Base-by-base conservation (phyloP, 2,113 vertebrate species). In the Syngnathus floridae region DNA sequence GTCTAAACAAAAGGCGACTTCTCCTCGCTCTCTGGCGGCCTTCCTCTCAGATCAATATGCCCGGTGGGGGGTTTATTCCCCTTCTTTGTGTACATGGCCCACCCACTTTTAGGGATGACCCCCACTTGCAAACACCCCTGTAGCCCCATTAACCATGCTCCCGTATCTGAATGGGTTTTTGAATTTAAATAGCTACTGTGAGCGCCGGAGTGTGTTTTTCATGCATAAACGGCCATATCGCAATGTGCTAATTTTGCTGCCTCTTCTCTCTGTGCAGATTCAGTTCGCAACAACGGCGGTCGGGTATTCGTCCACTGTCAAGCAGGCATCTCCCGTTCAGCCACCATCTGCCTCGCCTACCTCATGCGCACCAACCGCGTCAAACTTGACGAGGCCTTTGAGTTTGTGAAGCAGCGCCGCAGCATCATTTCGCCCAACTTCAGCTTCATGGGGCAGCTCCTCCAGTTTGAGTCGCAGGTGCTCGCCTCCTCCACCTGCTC, bases 361-460 rank as follows among this genome's bases (percentile, higher is more conserved):
- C 93, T 99, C 79, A 99, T 99, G 96, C 92, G 95, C 82, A 96
- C 97, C 87, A 98, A 98, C 83, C 93, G 95, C 0, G 95, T 99
- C 73, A 95, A 94, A 83, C 90, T 99, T 76, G 97, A 98, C 1
- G 97, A 99, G 89, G 97, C 97, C 66, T 99, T 99, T 56, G 97
- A 99, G 82, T 99, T 98, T 31, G 95, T 99, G 79, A 98, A 98
- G 85, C 95, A 99, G 88, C 93, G 96, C 1, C 93, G 97, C 65
- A 98, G 97, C 84, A 94, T 98, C 85, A 99, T 99, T 86, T 99
- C 96, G 4, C 97, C 97, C 0, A 99, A 99, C 85, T 99, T 99
- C 89, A 99, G 95, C 90, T 99, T 99, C 91, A 98, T 99, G 97
- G 97, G 97, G 37, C 97, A 99, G 86, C 92, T 99, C 64, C 91